Base-by-base conservation (phyloP, 2,888 invertebrate genomes). In the Caenorhabditis becei region DNA sequence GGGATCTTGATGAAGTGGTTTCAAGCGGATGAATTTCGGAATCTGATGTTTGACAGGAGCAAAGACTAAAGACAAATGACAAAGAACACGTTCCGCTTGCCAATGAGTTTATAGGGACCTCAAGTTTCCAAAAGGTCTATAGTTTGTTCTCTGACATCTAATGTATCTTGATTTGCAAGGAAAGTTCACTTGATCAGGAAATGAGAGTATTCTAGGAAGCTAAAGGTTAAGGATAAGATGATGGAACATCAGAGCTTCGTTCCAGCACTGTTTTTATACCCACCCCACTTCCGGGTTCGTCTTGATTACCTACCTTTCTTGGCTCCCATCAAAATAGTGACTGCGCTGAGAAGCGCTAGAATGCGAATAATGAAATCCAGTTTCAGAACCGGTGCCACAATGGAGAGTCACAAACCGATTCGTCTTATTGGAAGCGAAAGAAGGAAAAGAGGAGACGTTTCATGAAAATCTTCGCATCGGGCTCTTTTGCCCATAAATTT, bases 391-490 rank as follows among this genome's bases (percentile, higher is more conserved):
- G 18, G 10, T 44, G 26, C 14, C 58, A 41, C 51, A 18, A 37
- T 16, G 53, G 58, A 49, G 44, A 32, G 56, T 56, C 56, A 35
- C 56, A 32, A 56, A 35, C 72, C 72, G 49, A 63, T 72, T 72
- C 56, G n/a, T 32, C 28, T 28, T 54, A 2, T 54, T 20, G 20
- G 20, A 11, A 35, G 5, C 5, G 18, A 20, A 58, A 35, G 20
- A 11, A 35, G 35, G 11, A 58, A 58, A 72, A 72, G 53, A 59
- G 61, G 63, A 61, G 75, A 66, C 66, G 61, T 75, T 75, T 75
- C 66, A 75, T 61, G 32, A 75, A 75, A 75, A 54, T 58, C 63
- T 65, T 53, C 59, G 16, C 44, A 47, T 74, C 66, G 18, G 26
- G 23, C 41, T 28, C n/a, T 61, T 28, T 23, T 47, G 61, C 26